Evolutionary conservation across 2,113 vertebrate genomes (phyloP).

Genomic region (Galeopterus variegatus): DNA sequence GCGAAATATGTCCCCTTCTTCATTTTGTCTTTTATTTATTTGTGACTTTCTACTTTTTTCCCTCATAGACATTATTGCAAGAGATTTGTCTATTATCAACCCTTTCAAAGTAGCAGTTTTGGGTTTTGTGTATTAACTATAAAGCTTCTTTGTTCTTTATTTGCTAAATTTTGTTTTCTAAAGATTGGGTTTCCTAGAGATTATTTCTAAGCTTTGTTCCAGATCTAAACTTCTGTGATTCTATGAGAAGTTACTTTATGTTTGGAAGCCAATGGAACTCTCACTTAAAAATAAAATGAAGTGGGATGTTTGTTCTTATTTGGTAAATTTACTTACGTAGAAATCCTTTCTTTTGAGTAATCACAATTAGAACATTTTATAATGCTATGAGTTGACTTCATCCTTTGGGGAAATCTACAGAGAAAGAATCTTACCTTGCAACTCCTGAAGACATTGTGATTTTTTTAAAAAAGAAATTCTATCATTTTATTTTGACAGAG

Average conservation of each 20-base stretch:
- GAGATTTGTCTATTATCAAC: not conserved
- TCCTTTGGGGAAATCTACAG: not conserved
- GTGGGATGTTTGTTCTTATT: not conserved
- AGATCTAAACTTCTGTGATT: conserved; percentile 4
- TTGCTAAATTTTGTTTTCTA: conserved; percentile 27
- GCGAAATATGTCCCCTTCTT: not conserved
- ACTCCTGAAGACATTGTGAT: not conserved
- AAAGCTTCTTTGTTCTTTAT: not conserved
- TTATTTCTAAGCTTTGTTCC: conserved; percentile 35
- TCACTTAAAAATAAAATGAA: conserved; percentile 24
- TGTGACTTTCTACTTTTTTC: not conserved
- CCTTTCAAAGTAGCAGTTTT: not conserved
- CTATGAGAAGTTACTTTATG: conserved; percentile 10
- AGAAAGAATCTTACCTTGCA: not conserved
- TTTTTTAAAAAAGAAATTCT: not conserved
- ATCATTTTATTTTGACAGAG: conserved; percentile 16
- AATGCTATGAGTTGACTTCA: not conserved
- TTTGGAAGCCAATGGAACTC: conserved; percentile 8
- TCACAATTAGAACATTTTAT: not conserved
- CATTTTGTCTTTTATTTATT: conserved; percentile 45
- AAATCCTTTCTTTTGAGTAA: not conserved
- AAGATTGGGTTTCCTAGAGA: not conserved
- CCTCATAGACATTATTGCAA: not conserved
- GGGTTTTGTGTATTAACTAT: not conserved
- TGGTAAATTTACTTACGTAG: conserved; percentile 1